Base-by-base conservation (phyloP, 2,113 vertebrate genomes). In the Burhinus oedicnemus region DNA sequence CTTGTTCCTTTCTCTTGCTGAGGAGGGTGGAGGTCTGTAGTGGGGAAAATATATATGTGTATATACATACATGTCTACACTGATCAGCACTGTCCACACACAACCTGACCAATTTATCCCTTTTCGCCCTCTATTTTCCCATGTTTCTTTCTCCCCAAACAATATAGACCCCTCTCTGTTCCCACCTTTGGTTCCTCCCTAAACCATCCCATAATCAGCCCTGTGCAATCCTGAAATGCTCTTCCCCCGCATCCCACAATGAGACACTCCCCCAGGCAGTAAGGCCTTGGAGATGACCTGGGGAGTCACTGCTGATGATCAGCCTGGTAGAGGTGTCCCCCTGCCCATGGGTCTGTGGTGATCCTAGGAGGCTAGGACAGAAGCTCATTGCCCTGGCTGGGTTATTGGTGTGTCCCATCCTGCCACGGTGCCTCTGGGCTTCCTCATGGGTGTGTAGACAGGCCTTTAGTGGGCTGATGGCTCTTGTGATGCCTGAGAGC, bases 301-400 rank as follows among this genome's bases (percentile, higher is more conserved):
- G 11, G 45, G 10, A 32, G 6, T 22, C 22, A 32, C 8, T 1
- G 0, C 9, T 5, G 3, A 8, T 51, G 7, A 18, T 2, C 9
- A 5, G 2, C 22, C 34, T 52, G 65, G 54, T 47, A 27, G 18
- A 30, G 14, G 1, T 15, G 15, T 22, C 1, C 5, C 4, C 7
- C 6, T 54, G 14, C 3, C 45, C 15, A 19, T 29, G 7, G 19
- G 4, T 22, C 26, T 89, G 30, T n/a, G 58, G 7, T 0, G 1
- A 30, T 36, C 25, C 36, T 27, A 20, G 44, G 29, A 78, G 15
- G 2, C 11, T 19, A 29, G 32, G 8, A n/a, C 13, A 57, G 45
- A 9, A 70, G 17, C 3, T 84, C 19, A 16, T 26, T 76, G 9
- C 4, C 4, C 14, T 52, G 13, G 2, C 1, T 64, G 22, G 3